Evolutionary conservation across 2,797 vertebrate species (phyloP), one percentile per base, ranked within the genome.

Genomic region (Perdix hodgsoniae): DNA sequence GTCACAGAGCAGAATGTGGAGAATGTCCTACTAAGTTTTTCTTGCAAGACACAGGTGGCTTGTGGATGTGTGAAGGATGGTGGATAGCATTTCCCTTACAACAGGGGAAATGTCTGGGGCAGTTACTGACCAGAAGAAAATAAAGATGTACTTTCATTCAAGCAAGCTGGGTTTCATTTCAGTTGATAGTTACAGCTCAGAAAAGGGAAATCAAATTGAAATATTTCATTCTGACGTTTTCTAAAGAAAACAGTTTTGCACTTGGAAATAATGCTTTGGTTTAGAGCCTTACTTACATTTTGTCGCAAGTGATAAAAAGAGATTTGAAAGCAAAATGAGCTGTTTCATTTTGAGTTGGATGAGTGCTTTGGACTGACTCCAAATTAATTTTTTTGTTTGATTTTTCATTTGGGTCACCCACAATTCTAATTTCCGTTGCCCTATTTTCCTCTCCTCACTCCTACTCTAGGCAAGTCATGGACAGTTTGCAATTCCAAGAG

Each of bases 321-420:
- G 6, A 35, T 75, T 81, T 73, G 56, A 90, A 92, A 84, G 77
- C 47, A 76, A 82, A 94, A 29, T 1, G 2, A 67, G 27, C 5
- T 88, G 42, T 94, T 92, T 94, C 88, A 79, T 79, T 95, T 91
- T 95, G 91, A 96, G 67, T 57, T 67, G 37, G 39, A 47, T 6
- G 56, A 82, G n/a, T 31, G 13, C 50, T 86, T 86, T 91, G 26
- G 60, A 31, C 44, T 74, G 63, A 70, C n/a, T 31, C 42, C 39
- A 88, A 79, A 88, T 14, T 6, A 73, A 10, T 86, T 79, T 63
- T 88, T 88, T 72, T 3, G 18, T 78, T 86, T 40, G 88, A 79
- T 44, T 94, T 88, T 94, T 82, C 6, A 0, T 14, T 64, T 71
- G 56, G 40, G 27, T 88, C 61, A 57, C 64, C 57, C 31, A 0